These are phyloP conservation scores for Polyommatus iphigenia DNA, from an alignment of 2,888 invertebrate species.

Conservation along the genomic window DNA sequence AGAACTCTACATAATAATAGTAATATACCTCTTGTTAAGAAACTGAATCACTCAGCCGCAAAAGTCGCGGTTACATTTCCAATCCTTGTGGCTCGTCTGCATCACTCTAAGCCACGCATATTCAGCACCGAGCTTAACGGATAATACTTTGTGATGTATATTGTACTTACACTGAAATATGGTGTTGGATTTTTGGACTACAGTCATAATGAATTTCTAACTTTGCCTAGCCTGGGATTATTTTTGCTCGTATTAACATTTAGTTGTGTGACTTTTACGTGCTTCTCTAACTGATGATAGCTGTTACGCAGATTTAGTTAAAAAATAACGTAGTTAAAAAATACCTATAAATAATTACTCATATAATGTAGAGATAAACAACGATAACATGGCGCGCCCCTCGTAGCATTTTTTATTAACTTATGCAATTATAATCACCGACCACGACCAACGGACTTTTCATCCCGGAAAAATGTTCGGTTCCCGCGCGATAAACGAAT, in stretches of 20 bases:
- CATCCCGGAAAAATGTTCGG: too few species aligned
- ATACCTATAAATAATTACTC: too few species aligned
- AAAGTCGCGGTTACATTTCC: too few species aligned
- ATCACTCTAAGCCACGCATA: slow-evolving; percentile 1
- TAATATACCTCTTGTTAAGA: too few species aligned
- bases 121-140: background rate
- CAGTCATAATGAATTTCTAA: slow-evolving; percentile 20
- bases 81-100: background rate
- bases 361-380: too few species aligned
- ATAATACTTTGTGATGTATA: slow-evolving; percentile 22
- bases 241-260: background rate
- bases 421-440: too few species aligned
- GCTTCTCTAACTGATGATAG: background rate
- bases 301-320: background rate
- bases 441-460: too few species aligned
- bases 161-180: slow-evolving; percentile 24
- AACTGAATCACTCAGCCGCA: too few species aligned
- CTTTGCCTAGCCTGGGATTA: background rate
- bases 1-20: background rate
- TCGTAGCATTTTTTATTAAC: too few species aligned
- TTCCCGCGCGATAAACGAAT: too few species aligned
- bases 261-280: background rate
- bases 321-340: too few species aligned
- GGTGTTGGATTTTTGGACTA: slow-evolving; percentile 13
- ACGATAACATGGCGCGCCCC: too few species aligned